These are phyloP conservation scores for Callinectes sapidus DNA, from an alignment of 2,888 invertebrate genomes.

Conservation along the genomic window DNA sequence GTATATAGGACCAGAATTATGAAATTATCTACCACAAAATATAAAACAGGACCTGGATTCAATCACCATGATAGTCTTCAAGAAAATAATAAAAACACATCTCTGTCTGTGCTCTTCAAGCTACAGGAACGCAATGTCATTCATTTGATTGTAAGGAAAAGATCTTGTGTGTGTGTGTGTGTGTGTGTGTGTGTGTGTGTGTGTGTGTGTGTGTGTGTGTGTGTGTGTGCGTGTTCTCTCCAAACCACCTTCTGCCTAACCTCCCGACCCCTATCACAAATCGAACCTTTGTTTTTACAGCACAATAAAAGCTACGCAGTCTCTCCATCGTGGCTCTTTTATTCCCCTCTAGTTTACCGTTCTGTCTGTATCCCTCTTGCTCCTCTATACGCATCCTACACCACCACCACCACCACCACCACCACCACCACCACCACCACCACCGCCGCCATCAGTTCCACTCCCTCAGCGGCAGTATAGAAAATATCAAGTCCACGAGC, in stretches of 20 bases:
- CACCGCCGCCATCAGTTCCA: background rate
- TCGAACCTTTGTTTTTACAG: background rate
- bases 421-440: background rate
- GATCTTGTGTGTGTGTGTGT: no score
- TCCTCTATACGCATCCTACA: background rate
- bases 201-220: no score
- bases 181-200: no score
- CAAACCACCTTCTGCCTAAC: background rate
- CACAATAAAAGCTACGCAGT: background rate
- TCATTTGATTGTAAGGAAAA: no score
- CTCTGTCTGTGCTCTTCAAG: no score
- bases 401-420: background rate
- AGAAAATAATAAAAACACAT: no score
- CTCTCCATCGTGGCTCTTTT: background rate
- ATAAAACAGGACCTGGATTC: no score
- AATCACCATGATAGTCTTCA: no score
- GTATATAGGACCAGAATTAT: no score
- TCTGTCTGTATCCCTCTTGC: background rate
- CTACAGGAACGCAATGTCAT: no score
- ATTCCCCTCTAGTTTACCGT: background rate
- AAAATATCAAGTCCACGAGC: constrained; percentile 3
- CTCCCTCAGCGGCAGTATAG: constrained; percentile 2
- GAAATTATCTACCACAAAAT: no score
- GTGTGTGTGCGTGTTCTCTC: no score
- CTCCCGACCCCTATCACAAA: background rate